Evolutionary conservation across 2,113 vertebrate genomes (phyloP).

Genomic region (Prietella phreatophila): DNA sequence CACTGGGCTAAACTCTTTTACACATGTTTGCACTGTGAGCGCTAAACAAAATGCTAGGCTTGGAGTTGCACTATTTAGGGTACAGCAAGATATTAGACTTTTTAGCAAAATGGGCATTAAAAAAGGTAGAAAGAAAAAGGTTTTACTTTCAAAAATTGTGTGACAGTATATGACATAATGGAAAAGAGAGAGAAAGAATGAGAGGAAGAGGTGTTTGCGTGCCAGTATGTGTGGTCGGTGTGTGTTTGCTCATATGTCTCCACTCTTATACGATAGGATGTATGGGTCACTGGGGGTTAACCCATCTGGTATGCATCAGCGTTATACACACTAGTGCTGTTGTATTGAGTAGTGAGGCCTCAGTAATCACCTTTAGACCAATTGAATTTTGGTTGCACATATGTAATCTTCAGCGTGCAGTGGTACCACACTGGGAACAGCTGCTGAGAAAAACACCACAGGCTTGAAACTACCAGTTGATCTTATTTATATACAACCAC

Average conservation of each 20-base stretch:
- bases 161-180: not conserved
- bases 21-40: not conserved
- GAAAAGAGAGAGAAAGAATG: conserved; percentile 14
- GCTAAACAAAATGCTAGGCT: not conserved
- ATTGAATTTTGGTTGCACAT: conserved; percentile 48
- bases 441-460: conserved; percentile 20
- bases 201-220: not conserved
- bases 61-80: not conserved
- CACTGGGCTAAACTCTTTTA: conserved; percentile 4
- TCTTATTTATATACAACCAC: not conserved
- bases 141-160: not conserved
- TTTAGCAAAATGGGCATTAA: not conserved
- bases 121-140: not conserved
- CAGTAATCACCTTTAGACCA: conserved; percentile 32
- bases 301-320: conserved; percentile 44
- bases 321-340: conserved; percentile 35
- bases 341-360: conserved; percentile 20
- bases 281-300: conserved; percentile 45
- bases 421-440: conserved; percentile 22
- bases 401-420: conserved; percentile 44
- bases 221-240: conserved; percentile 32
- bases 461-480: not conserved
- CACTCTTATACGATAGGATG: conserved; percentile 15
- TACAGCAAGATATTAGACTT: not conserved
- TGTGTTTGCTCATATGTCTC: conserved; percentile 36